These are phyloP conservation scores for Tragelaphus scriptus DNA, from an alignment of 2,113 vertebrate species.

Conservation along the genomic window DNA sequence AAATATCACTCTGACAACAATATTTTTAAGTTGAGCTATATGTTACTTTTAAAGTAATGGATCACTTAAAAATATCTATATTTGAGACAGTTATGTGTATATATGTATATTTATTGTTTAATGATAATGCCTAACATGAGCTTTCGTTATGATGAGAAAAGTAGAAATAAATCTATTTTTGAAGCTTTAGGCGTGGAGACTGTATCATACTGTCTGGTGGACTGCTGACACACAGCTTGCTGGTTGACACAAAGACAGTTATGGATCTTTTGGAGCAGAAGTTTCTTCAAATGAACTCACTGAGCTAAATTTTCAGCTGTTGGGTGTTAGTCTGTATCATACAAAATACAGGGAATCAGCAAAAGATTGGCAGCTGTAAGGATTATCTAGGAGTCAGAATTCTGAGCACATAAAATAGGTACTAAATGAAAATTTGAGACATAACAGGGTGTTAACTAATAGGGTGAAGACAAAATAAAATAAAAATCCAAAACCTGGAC, in stretches of 20 bases:
- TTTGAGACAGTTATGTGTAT: background rate
- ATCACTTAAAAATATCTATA: background rate
- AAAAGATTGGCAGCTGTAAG: background rate
- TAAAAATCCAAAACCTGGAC: background rate
- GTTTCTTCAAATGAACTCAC: background rate
- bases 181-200: background rate
- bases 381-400: background rate
- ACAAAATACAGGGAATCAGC: background rate
- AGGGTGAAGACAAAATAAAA: background rate
- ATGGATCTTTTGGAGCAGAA: background rate
- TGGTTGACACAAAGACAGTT: background rate
- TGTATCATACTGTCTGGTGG: background rate
- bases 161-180: background rate
- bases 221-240: background rate
- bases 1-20: background rate
- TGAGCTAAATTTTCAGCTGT: background rate
- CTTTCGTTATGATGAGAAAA: background rate
- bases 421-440: background rate
- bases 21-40: background rate
- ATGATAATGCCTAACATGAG: background rate
- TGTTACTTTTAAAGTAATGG: background rate
- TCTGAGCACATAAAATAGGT: background rate
- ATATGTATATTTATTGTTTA: background rate
- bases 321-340: background rate
- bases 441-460: background rate